Base-by-base conservation (phyloP, 2,888 invertebrate species). In the Baccha elongata region DNA sequence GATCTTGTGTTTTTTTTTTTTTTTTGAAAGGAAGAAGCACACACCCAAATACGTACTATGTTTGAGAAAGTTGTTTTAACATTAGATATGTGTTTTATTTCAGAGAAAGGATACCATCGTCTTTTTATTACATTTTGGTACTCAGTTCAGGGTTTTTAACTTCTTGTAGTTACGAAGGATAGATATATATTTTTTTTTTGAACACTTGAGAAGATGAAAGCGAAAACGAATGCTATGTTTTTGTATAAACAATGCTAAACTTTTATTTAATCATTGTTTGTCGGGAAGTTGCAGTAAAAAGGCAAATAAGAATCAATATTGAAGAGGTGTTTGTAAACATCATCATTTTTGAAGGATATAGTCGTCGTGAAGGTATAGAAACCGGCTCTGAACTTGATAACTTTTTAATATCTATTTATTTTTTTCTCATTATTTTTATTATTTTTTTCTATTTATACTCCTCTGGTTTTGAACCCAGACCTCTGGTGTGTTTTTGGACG, bases 61-160 rank as follows among this genome's bases (percentile, higher is more conserved):
- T 37, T n/a, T 26, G 58, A 35, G 55, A 64, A 80, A 64, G 74
- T 75, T 80, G 68, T 74, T 64, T 64, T 80, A 79, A 79, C 74
- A 79, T 74, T 74, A 68, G 62, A 74, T 68, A 68, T 60, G 62
- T 68, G 79, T 74, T 74, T 42, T 78, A 74, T 80, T 74, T 67
- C 52, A 46, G 73, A 37, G 17, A 32, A 32, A 53, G 15, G 44
- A 58, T 52, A 46, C 26, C 46, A 42, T 74, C 42, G 15, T 44
- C 15, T 26, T 67, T 65, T 55, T 65, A 60, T 52, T 52, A 62
- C 62, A 64, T 80, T 74, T 64, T 35, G 35, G 68, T 80, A 50
- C 73, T 79, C 46, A 42, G 73, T 79, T 75, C 53, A 68, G 50
- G 58, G 48, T 42, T 64, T 69, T 52, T 40, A 42, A 69, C 67